Percentiles rank a stretch among this genome's conserved stretches.
These are phyloP conservation scores for Coryphaenoides rupestris DNA, from an alignment of 2,113 vertebrate species.

Conservation along the genomic window DNA sequence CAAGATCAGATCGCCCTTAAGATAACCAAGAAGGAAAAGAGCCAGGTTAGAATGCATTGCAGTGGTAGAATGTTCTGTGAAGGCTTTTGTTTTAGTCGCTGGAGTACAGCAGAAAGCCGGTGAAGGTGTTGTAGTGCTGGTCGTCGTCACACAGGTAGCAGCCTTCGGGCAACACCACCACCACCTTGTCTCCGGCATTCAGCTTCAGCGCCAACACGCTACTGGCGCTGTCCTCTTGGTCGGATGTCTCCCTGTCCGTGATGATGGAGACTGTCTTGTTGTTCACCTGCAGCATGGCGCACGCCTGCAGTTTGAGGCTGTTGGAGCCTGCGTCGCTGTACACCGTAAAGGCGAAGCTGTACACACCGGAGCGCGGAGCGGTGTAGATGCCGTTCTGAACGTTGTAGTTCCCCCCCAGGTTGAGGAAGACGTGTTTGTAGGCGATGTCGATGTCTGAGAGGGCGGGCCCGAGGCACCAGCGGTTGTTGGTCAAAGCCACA, in stretches of 20 bases:
- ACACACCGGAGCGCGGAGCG: slow-evolving; percentile 61
- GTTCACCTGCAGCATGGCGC: slow-evolving; percentile 57
- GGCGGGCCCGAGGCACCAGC: slow-evolving; percentile 36
- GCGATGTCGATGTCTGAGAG: background rate
- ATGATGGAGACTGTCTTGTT: slow-evolving; percentile 1
- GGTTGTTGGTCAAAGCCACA: slow-evolving; percentile 46
- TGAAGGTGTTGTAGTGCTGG: slow-evolving; percentile 68
- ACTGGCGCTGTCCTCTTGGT: slow-evolving; percentile 66
- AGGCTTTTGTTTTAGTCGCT: slow-evolving; percentile 40
- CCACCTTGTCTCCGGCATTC: slow-evolving; percentile 46
- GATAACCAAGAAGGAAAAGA: no score
- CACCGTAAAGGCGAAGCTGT: slow-evolving; percentile 61
- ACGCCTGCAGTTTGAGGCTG: slow-evolving; percentile 15
- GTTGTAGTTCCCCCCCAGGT: slow-evolving; percentile 56
- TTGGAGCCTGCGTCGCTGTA: slow-evolving; percentile 47
- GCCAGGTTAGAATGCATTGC: no score
- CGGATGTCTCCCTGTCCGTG: slow-evolving; percentile 39
- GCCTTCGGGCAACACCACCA: slow-evolving; percentile 37
- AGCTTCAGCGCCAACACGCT: slow-evolving; percentile 40
- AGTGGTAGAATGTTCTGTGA: background rate
- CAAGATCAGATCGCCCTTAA: no score
- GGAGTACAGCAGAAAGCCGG: slow-evolving; percentile 66
- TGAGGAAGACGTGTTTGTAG: slow-evolving; percentile 59
- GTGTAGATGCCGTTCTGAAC: slow-evolving; percentile 50
- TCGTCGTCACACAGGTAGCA: slow-evolving; percentile 56